Percentiles rank a stretch among this genome's conserved stretches.
Conservation (phyloP, 2,113 vertebrate species). For the Nerophis lumbriciformis region DNA sequence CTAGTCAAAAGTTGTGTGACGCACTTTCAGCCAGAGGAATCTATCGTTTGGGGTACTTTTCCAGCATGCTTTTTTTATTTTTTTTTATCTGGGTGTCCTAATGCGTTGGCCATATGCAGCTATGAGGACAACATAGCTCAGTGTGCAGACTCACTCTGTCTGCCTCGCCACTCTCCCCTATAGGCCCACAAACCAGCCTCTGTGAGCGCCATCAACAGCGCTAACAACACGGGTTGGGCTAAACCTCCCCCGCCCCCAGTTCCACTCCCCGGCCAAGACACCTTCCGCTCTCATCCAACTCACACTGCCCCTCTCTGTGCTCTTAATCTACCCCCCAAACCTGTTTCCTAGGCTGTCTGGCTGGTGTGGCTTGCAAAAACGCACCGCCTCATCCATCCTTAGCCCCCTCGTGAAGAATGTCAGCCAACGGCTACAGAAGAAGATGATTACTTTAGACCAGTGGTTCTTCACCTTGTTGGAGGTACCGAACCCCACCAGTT, state of each 20-base stretch:
- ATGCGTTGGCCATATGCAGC: slow-evolving; percentile 65
- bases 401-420: slow-evolving; percentile 22
- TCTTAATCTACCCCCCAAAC: slow-evolving; percentile 21
- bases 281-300: slow-evolving; percentile 52
- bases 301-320: slow-evolving; percentile 61
- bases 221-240: slow-evolving; percentile 41
- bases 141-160: slow-evolving; percentile 57
- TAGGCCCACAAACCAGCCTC: slow-evolving; percentile 60
- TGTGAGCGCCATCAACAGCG: slow-evolving; percentile 59
- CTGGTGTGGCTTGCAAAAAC: slow-evolving; percentile 12
- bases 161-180: slow-evolving; percentile 45
- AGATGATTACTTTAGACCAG: slow-evolving; percentile 3
- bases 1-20: slow-evolving; percentile 53
- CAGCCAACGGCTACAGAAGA: neutral
- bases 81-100: slow-evolving; percentile 37
- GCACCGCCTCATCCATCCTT: slow-evolving; percentile 22
- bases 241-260: slow-evolving; percentile 9
- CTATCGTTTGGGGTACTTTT: slow-evolving; percentile 59
- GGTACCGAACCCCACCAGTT: no score
- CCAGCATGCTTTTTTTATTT: slow-evolving; percentile 50
- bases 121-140: slow-evolving; percentile 63
- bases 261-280: slow-evolving; percentile 41
- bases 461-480: no score
- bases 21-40: slow-evolving; percentile 46
- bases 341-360: slow-evolving; percentile 30